Conservation (phyloP, 1,140 invertebrate genomes). For the Scaptomyza pallida region DNA sequence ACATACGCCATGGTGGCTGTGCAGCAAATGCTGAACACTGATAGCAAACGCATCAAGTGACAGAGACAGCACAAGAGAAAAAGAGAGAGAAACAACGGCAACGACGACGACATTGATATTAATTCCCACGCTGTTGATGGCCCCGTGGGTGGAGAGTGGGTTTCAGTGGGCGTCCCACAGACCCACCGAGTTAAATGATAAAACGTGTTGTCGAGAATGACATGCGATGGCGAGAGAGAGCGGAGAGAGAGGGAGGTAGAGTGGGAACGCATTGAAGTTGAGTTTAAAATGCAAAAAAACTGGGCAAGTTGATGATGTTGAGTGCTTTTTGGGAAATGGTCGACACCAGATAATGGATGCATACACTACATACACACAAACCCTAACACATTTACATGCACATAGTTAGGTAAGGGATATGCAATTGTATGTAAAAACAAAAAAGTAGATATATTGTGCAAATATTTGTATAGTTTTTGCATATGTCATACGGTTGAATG, state of each 20-base stretch:
- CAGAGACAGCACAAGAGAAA: conserved; percentile 26
- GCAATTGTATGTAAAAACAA: no score
- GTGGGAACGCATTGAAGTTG: background rate
- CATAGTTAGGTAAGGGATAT: background rate
- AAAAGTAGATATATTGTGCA: conserved; percentile 4
- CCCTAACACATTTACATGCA: background rate
- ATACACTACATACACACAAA: background rate
- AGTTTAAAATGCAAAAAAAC: conserved; percentile 64
- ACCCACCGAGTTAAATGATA: conserved; percentile 69
- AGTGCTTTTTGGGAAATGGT: conserved; percentile 55
- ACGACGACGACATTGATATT: conserved; percentile 75
- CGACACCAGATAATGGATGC: conserved; percentile 63
- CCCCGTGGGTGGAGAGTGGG: conserved; percentile 45
- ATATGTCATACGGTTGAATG: background rate
- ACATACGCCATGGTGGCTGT: conserved; percentile 76
- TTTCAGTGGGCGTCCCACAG: conserved; percentile 20
- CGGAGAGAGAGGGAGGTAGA: no score
- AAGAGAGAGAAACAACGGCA: conserved; percentile 28
- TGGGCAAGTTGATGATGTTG: conserved; percentile 46
- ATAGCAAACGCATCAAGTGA: conserved; percentile 60
- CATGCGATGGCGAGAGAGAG: background rate
- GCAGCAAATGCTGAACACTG: conserved; percentile 64
- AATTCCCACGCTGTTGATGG: conserved; percentile 77
- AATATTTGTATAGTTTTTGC: conserved; percentile 15
- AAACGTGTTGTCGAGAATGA: conserved; percentile 63